A percentile compares a stretch with the other conserved stretches of the same genome.
Evolutionary conservation across 2,888 invertebrate genomes (phyloP).

Genomic region (Onchidella celtica): DNA sequence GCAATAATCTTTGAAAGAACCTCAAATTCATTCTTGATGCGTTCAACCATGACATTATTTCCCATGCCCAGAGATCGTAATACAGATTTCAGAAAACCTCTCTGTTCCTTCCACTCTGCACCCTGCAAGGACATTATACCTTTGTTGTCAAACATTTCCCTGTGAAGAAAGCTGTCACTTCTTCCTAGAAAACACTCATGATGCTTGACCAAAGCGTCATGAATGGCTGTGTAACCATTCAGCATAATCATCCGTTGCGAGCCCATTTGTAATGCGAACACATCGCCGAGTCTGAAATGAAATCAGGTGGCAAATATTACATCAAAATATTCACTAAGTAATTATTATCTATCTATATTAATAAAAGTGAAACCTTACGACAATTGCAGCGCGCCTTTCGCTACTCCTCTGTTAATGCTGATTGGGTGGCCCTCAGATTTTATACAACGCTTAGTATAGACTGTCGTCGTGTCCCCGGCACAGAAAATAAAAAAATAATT

Average conservation of each 20-base stretch:
- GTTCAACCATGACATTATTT: constrained; percentile 34
- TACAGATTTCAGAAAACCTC: constrained; percentile 17
- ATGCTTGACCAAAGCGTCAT: constrained; percentile 34
- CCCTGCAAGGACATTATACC: constrained; percentile 24
- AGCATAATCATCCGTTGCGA: constrained; percentile 6
- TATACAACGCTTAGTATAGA: too few species aligned
- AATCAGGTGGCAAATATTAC: too few species aligned
- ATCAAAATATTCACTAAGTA: too few species aligned
- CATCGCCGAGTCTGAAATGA: constrained; percentile 15
- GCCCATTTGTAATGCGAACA: constrained; percentile 31
- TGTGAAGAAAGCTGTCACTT: neutral
- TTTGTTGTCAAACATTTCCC: neutral
- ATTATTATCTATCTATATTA: too few species aligned
- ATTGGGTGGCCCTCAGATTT: too few species aligned
- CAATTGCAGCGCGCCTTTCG: too few species aligned
- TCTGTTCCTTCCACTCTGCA: constrained; percentile 30
- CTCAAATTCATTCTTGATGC: constrained; percentile 23
- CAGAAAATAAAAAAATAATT: too few species aligned
- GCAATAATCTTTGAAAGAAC: constrained; percentile 18
- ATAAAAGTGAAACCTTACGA: too few species aligned
- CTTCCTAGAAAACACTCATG: constrained; percentile 27
- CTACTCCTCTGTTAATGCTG: too few species aligned
- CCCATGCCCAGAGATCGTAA: constrained; percentile 38
- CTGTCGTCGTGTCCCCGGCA: too few species aligned
- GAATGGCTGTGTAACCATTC: constrained; percentile 5